phyloP scores from a whole-genome alignment of 2,888 invertebrate genomes.

The Hedychridium roseum region DNA sequence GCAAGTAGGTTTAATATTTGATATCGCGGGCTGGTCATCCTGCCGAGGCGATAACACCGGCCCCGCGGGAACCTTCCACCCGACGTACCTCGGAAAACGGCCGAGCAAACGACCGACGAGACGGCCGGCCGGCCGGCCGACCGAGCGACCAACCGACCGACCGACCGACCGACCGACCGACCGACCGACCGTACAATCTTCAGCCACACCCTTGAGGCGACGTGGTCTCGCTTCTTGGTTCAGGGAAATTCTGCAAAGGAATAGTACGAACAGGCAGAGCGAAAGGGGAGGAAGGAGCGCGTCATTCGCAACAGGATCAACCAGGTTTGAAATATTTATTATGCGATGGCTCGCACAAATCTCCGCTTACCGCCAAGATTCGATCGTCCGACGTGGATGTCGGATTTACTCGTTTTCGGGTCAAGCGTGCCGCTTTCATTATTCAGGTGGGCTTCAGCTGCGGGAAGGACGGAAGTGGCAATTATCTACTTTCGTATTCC shows the following conservation, averaged over 20 bases:
- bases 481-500: no score
- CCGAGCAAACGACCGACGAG: conserved; percentile 5
- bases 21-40: conserved; percentile 63
- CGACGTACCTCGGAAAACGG: conserved; percentile 61
- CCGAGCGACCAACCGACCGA: conserved; percentile 1
- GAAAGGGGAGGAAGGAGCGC: background rate
- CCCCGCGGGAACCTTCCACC: conserved; percentile 63
- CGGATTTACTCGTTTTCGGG: no score
- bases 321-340: conserved; percentile 51
- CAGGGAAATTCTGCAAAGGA: no score
- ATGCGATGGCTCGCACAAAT: conserved; percentile 51
- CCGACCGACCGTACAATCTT: no score
- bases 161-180: no score
- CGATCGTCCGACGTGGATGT: conserved; percentile 26
- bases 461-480: no score
- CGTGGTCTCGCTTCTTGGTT: no score
- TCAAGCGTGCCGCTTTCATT: no score
- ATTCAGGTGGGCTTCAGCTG: no score
- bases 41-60: conserved; percentile 64
- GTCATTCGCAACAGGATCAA: no score
- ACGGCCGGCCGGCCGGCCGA: background rate
- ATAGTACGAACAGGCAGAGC: background rate
- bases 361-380: conserved; percentile 42
- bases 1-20: conserved; percentile 64
- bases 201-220: no score